Evolutionary conservation across 30 jellyfish, hydroid and myxozoan species (phyloP).

Genomic region (Aurelia sp.): DNA sequence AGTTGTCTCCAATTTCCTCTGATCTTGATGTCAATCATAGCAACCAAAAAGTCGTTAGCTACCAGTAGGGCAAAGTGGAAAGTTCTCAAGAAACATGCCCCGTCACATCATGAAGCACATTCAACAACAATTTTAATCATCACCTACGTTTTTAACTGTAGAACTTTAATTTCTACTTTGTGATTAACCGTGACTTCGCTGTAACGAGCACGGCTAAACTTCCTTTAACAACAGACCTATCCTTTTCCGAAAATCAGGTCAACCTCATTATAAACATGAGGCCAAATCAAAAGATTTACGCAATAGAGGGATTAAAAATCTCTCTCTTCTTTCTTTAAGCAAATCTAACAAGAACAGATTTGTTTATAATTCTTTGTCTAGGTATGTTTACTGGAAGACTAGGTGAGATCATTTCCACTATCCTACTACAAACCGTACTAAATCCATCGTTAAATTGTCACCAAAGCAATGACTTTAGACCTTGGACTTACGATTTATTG

Average conservation of each 20-base stretch:
- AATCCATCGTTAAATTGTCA: conserved; percentile 39
- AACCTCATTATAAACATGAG: conserved; percentile 7
- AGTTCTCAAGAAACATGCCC: too few relatives aligned
- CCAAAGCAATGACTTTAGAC: background rate
- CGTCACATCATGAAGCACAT: too few relatives aligned
- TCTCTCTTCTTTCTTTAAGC: conserved; percentile 10
- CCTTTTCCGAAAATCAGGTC: background rate
- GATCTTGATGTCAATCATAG: too few relatives aligned
- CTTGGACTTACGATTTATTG: too few relatives aligned
- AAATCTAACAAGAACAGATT: conserved; percentile 6
- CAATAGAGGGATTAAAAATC: conserved; percentile 8
- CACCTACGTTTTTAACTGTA: too few relatives aligned
- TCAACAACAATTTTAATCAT: too few relatives aligned
- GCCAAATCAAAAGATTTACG: background rate
- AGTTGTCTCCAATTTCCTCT: too few relatives aligned
- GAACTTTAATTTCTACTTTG: too few relatives aligned
- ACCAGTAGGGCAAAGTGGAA: too few relatives aligned
- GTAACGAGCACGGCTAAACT: background rate
- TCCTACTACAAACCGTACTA: background rate
- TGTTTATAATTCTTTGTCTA: background rate
- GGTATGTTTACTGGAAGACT: conserved; percentile 21
- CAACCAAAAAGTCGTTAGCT: too few relatives aligned
- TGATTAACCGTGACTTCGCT: too few relatives aligned
- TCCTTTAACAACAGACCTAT: background rate
- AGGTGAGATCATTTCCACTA: background rate